Base-by-base conservation (phyloP, 2,113 vertebrate genomes). In the Petaurus breviceps region DNA sequence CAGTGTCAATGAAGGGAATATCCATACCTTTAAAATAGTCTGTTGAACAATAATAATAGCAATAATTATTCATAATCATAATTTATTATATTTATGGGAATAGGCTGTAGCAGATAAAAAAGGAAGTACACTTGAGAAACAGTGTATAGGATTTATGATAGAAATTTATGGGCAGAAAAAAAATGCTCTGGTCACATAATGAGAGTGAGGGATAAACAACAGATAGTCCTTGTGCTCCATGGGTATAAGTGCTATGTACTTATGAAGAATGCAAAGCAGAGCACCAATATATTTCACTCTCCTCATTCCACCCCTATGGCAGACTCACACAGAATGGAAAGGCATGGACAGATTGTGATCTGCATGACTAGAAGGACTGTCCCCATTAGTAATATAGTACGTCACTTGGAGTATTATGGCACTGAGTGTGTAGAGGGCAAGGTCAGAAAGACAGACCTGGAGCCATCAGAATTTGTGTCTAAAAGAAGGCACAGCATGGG, bases 361-460 rank as follows among this genome's bases (percentile, higher is more conserved):
- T 43, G 0, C 0, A 0, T 92, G 26, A 24, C 46, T 47, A 0
- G 25, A 16, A 10, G 9, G 26, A 28, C 3, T 6, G 26, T 6
- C 11, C 25, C 5, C 50, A n/a, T 43, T 2, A 14, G 43, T 3
- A 47, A 47, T 47, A 54, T 47, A 16, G 43, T 84, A 84, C 37
- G 23, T 84, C 68, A 84, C 68, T 8, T 84, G 68, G 37, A 84
- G 68, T 84, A 84, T 84, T 84, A n/a, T 84, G 16, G 37, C 19
- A 43, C 6, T 43, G n/a, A 84, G 1, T 8, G 68, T 84, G 37
- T n/a, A 84, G 68, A 43, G n/a, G 12, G 19, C 8, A 84, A 84
- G 16, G 19, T 77, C 68, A 77, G 1, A 84, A 84, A 84, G 37
- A 84, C 0, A 84, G 37, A 22, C 7, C 19, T 43, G 16, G n/a